A percentile compares a stretch with the other conserved stretches of the same genome.
These are phyloP conservation scores for Platycnemis pennipes DNA, from an alignment of 2,888 invertebrate species.

Conservation along the genomic window DNA sequence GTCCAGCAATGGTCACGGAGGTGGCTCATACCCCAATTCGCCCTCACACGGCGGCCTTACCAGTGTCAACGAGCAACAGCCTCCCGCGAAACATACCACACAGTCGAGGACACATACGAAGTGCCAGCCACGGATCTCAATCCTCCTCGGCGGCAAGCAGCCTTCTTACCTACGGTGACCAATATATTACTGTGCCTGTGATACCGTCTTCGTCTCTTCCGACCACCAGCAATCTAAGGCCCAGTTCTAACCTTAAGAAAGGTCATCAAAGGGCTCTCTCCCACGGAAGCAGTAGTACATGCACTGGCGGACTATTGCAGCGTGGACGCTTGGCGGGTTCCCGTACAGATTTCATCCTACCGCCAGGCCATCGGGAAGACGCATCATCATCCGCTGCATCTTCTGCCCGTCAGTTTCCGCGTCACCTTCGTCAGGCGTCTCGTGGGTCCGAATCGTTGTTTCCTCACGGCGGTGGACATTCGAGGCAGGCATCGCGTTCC, in stretches of 20 bases:
- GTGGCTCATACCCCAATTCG: slow-evolving; percentile 41
- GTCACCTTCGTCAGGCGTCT: slow-evolving; percentile 70
- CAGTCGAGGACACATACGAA: slow-evolving; percentile 84
- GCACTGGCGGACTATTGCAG: slow-evolving; percentile 76
- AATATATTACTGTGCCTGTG: slow-evolving; percentile 77
- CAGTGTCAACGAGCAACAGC: slow-evolving; percentile 48
- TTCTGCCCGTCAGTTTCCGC: slow-evolving; percentile 61
- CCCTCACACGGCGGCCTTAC: slow-evolving; percentile 45
- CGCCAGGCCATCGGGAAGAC: slow-evolving; percentile 90
- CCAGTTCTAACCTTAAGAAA: slow-evolving; percentile 86
- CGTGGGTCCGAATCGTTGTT: slow-evolving; percentile 80
- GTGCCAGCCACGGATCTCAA: slow-evolving; percentile 89
- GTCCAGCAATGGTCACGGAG: slow-evolving; percentile 49
- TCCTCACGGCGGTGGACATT: slow-evolving; percentile 85
- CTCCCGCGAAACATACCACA: slow-evolving; percentile 68
- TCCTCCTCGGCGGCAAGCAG: slow-evolving; percentile 78
- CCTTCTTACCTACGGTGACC: slow-evolving; percentile 73
- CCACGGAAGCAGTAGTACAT: slow-evolving; percentile 90
- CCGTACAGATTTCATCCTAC: slow-evolving; percentile 93
- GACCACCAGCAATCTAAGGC: slow-evolving; percentile 74
- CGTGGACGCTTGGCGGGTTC: slow-evolving; percentile 86
- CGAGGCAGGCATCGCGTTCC: slow-evolving; percentile 92
- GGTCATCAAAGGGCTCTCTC: slow-evolving; percentile 93
- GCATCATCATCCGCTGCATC: slow-evolving; percentile 69
- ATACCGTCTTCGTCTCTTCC: slow-evolving; percentile 75